These are phyloP conservation scores for Pentamera pediparva DNA, from an alignment of 53 echinoderm and acorn worm genomes.

Conservation along the genomic window DNA sequence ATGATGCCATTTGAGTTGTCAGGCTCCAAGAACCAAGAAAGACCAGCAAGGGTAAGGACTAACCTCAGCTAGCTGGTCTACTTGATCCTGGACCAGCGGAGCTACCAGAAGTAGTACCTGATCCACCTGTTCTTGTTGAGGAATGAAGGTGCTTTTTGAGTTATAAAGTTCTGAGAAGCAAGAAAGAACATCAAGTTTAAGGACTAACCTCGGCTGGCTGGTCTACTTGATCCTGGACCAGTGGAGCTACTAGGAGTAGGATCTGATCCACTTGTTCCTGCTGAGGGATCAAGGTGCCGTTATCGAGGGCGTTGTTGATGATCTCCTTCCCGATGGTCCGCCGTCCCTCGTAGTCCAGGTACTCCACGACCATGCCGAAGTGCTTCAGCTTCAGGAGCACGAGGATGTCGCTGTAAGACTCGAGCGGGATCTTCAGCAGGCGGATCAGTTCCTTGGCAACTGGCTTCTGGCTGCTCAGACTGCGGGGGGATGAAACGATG, in stretches of 20 bases:
- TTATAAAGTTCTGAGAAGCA: too few relatives aligned
- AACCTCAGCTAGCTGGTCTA: slow-evolving; percentile 90
- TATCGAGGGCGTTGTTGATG: slow-evolving; percentile 86
- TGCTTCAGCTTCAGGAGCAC: slow-evolving; percentile 71
- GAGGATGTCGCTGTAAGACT: slow-evolving; percentile 87
- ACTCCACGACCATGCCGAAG: slow-evolving; percentile 76
- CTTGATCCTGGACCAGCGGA: slow-evolving; percentile 79
- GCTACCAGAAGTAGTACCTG: slow-evolving; percentile 74
- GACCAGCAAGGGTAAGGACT: too few relatives aligned
- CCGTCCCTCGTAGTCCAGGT: slow-evolving; percentile 82
- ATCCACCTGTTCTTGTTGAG: slow-evolving; percentile 76
- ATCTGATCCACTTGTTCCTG: slow-evolving; percentile 84
- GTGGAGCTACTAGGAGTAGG: slow-evolving; percentile 67
- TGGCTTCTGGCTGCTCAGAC: slow-evolving; percentile 61
- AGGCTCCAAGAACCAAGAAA: too few relatives aligned
- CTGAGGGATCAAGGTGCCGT: slow-evolving; percentile 49
- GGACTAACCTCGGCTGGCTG: slow-evolving; percentile 77
- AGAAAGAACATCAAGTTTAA: not conserved
- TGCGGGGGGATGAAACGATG: slow-evolving; percentile 16
- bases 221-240: slow-evolving; percentile 85
- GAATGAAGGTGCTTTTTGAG: slow-evolving; percentile 59
- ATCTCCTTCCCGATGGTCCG: slow-evolving; percentile 69
- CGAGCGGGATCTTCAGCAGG: slow-evolving; percentile 94
- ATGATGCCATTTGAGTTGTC: slow-evolving; percentile 53
- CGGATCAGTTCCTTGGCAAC: slow-evolving; percentile 90